Conservation (phyloP, 2,888 invertebrate species). For the Diplolepis rosae region DNA sequence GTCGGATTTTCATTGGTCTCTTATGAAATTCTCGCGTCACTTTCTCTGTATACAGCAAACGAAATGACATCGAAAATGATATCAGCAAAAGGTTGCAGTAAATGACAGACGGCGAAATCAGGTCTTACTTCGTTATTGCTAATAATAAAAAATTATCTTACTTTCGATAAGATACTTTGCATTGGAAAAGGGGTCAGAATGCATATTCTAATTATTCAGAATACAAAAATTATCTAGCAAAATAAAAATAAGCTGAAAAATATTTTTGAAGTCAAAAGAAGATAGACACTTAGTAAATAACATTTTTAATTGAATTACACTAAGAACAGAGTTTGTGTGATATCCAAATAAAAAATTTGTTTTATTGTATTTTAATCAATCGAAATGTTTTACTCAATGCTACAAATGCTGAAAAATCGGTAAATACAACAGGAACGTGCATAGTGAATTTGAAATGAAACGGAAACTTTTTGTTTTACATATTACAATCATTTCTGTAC, state of each 20-base stretch:
- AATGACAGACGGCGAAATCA: neutral
- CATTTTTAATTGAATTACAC: neutral
- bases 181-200: neutral
- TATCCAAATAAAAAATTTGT: too few species aligned
- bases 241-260: neutral
- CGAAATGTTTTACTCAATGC: too few species aligned
- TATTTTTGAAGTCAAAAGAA: neutral
- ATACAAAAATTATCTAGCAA: neutral
- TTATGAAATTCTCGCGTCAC: slow-evolving; percentile 18
- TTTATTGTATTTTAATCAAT: too few species aligned
- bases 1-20: slow-evolving; percentile 26
- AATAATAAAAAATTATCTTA: neutral
- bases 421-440: too few species aligned
- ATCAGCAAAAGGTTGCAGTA: neutral
- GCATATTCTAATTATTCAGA: neutral
- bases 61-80: slow-evolving; percentile 10
- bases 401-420: too few species aligned
- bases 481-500: too few species aligned
- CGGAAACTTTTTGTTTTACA: too few species aligned
- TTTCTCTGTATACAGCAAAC: slow-evolving; percentile 26
- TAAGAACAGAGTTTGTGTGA: too few species aligned
- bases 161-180: neutral
- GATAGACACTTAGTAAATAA: neutral
- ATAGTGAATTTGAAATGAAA: too few species aligned
- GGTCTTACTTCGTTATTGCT: neutral